A percentile compares a stretch with the other conserved stretches of the same genome.
Evolutionary conservation across 2,797 vertebrate species (phyloP).

Genomic region (Aviceda cuculoides): DNA sequence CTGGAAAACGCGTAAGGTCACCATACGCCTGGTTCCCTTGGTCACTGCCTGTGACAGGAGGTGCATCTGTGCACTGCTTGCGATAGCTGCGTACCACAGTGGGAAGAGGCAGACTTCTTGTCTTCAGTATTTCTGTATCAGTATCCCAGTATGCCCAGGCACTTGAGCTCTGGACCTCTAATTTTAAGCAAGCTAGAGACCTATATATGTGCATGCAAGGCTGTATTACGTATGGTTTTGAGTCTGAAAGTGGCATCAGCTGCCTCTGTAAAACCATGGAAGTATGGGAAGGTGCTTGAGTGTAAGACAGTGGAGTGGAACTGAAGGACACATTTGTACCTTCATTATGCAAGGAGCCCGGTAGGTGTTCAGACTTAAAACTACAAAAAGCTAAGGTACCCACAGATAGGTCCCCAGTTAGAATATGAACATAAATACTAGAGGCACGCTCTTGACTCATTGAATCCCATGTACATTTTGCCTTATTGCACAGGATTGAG

Average conservation of each 20-base stretch:
- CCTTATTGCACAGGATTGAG: not conserved
- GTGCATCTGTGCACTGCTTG: not conserved
- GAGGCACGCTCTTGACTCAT: rapidly evolving
- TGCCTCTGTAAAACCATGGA: not conserved
- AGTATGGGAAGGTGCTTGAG: rapidly evolving
- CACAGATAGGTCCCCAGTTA: not conserved
- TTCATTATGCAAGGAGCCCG: not conserved
- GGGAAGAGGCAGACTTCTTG: not conserved
- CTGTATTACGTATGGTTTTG: not conserved
- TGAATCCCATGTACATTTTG: not conserved
- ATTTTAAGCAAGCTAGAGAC: not conserved
- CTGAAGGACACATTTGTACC: not conserved
- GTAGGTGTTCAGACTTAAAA: not conserved
- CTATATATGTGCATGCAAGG: not conserved
- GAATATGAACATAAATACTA: not conserved
- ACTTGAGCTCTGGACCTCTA: not conserved
- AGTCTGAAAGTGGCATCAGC: not conserved
- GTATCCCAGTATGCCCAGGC: not conserved
- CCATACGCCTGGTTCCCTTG: not conserved
- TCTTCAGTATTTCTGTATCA: not conserved
- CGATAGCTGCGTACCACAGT: rapidly evolving
- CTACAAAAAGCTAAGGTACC: not conserved
- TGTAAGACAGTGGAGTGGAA: not conserved
- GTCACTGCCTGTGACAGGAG: not conserved
- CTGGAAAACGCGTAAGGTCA: not conserved